A percentile compares a stretch with the other conserved stretches of the same genome.
These are phyloP conservation scores for honey bee (Apis mellifera) DNA, from an alignment of 1,140 invertebrate species.

Conservation along the genomic window DNA sequence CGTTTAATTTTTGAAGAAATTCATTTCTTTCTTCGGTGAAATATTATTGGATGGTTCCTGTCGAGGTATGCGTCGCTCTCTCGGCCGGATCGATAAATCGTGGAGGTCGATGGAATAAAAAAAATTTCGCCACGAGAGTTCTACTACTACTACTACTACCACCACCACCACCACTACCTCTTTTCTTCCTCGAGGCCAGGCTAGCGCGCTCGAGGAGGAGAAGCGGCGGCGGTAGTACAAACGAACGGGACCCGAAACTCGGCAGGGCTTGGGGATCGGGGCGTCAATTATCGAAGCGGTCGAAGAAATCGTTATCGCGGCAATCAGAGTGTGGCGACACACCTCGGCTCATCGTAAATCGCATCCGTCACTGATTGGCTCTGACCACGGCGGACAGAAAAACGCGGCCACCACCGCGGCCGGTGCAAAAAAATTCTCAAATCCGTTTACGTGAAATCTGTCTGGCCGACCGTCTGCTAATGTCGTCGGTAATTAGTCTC, in stretches of 20 bases:
- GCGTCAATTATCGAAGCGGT: conserved; percentile 64
- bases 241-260: conserved; percentile 23
- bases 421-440: conserved; percentile 27
- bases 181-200: background rate
- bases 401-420: conserved; percentile 15
- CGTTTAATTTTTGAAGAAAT: too few relatives aligned
- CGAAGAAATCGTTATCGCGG: conserved; percentile 71
- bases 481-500: conserved; percentile 4
- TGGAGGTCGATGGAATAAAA: background rate
- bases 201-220: background rate
- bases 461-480: background rate
- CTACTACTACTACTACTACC: too few relatives aligned
- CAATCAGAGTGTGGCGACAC: conserved; percentile 75
- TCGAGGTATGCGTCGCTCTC: background rate
- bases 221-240: conserved; percentile 9
- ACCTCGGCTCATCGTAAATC: conserved; percentile 66
- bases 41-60: background rate
- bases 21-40: too few relatives aligned
- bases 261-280: conserved; percentile 19
- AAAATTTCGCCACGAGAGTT: background rate
- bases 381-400: conserved; percentile 21
- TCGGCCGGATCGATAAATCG: conserved; percentile 33
- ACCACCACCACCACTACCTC: background rate
- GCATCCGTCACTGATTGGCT: conserved; percentile 63
- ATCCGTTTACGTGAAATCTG: conserved; percentile 25